These are phyloP conservation scores for Ammodytes marinus DNA, from an alignment of 2,113 vertebrate species.

Conservation along the genomic window DNA sequence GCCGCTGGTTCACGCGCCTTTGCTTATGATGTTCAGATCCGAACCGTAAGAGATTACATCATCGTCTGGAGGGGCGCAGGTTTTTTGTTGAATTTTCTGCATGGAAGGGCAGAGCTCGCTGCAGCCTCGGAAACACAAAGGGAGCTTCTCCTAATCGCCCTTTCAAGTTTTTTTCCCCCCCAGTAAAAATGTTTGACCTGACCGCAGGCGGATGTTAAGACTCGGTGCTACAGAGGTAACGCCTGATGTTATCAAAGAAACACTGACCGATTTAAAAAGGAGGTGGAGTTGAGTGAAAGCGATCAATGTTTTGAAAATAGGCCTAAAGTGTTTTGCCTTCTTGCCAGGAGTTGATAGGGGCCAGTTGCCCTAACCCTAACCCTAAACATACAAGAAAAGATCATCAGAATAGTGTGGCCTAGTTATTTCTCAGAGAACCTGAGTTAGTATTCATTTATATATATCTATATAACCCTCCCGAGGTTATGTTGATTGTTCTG, in stretches of 20 bases:
- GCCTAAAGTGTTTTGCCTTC: neutral
- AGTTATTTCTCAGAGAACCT: neutral
- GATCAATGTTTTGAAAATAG: neutral
- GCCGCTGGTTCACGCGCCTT: conserved; percentile 45
- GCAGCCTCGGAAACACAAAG: conserved; percentile 45
- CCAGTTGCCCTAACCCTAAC: conserved; percentile 5
- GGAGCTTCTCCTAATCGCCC: conserved; percentile 9
- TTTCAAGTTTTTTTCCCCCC: neutral
- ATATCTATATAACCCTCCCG: no score
- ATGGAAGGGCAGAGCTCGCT: conserved; percentile 40
- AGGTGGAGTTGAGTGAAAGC: neutral
- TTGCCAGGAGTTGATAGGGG: neutral
- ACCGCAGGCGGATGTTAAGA: neutral
- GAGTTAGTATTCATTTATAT: neutral
- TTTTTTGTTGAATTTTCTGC: conserved; percentile 62
- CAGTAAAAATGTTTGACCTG: conserved; percentile 8
- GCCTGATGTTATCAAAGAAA: neutral
- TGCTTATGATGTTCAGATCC: conserved; percentile 68
- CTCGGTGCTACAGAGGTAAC: neutral
- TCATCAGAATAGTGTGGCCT: neutral
- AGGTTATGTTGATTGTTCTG: no score
- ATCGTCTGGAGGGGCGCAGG: conserved; percentile 70
- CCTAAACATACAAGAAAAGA: neutral
- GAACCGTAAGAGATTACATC: conserved; percentile 78
- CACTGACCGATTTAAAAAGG: neutral